Evolutionary conservation across 1,140 invertebrate genomes (phyloP).

Genomic region (Sinella curviseta): DNA sequence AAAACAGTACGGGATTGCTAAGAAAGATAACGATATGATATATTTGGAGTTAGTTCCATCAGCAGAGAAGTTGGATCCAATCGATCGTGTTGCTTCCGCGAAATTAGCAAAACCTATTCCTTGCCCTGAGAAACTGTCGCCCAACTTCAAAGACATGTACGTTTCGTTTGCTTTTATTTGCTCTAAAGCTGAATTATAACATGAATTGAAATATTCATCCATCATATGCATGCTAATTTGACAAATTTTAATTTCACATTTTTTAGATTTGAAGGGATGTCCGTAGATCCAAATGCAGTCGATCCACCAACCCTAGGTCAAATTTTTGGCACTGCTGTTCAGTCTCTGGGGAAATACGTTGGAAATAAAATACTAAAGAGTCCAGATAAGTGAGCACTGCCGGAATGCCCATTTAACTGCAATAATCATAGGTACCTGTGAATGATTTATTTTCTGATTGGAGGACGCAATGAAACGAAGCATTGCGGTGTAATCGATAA

Average conservation of each 20-base stretch:
- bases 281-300: neutral
- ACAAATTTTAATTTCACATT: neutral
- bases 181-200: neutral
- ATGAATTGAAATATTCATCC: neutral
- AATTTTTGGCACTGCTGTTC: neutral
- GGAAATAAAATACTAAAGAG: neutral
- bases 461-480: too few relatives aligned
- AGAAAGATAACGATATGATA: conserved; percentile 98
- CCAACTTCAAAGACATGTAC: conserved; percentile 64
- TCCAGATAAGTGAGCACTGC: too few relatives aligned
- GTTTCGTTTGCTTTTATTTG: conserved; percentile 53
- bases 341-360: conserved; percentile 28
- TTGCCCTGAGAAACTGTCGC: conserved; percentile 68
- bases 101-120: conserved; percentile 79
- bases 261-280: conserved; percentile 8
- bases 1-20: conserved; percentile 73
- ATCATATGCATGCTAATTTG: neutral
- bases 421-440: too few relatives aligned
- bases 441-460: too few relatives aligned
- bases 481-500: too few relatives aligned
- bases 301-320: conserved; percentile 28
- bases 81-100: conserved; percentile 69
- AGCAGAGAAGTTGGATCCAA: conserved; percentile 69
- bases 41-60: conserved; percentile 94
- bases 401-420: too few relatives aligned